Conservation (phyloP, 2,113 vertebrate species). For the Eolophus roseicapilla region DNA sequence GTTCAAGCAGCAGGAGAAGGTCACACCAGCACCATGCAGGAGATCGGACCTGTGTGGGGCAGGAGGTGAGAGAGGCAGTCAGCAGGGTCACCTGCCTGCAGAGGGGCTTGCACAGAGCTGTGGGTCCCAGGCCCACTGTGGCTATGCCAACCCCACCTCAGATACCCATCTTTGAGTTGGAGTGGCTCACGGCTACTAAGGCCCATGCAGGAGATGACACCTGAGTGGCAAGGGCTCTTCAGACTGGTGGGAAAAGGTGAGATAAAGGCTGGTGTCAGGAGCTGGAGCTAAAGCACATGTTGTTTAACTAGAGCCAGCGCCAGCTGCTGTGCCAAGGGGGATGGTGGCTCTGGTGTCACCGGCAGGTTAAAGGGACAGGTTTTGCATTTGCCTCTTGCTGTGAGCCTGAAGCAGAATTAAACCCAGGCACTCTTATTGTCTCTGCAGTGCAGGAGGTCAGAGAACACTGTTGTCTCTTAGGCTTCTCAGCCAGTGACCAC, state of each 20-base stretch:
- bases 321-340: not conserved
- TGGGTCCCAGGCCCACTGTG: rapidly evolving
- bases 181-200: rapidly evolving
- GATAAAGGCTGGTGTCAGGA: not conserved
- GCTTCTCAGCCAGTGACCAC: not conserved
- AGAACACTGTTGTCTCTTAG: rapidly evolving
- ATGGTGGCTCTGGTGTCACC: not conserved
- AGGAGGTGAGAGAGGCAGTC: not conserved
- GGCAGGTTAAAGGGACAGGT: not conserved
- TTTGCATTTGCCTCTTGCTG: not conserved
- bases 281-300: rapidly evolving
- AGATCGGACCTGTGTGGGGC: not conserved
- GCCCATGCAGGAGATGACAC: rapidly evolving
- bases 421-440: too few species aligned
- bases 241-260: not conserved
- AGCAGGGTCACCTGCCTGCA: not conserved
- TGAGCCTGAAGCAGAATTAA: not conserved
- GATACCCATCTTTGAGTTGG: not conserved
- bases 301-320: not conserved
- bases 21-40: not conserved
- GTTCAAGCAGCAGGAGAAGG: not conserved
- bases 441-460: not conserved
- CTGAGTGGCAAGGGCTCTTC: not conserved
- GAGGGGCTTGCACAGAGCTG: not conserved
- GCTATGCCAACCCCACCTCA: not conserved